Evolutionary conservation across 2,888 invertebrate genomes (phyloP), one percentile per base, ranked within the genome.

Genomic region (Dicyrtoma fusca): DNA sequence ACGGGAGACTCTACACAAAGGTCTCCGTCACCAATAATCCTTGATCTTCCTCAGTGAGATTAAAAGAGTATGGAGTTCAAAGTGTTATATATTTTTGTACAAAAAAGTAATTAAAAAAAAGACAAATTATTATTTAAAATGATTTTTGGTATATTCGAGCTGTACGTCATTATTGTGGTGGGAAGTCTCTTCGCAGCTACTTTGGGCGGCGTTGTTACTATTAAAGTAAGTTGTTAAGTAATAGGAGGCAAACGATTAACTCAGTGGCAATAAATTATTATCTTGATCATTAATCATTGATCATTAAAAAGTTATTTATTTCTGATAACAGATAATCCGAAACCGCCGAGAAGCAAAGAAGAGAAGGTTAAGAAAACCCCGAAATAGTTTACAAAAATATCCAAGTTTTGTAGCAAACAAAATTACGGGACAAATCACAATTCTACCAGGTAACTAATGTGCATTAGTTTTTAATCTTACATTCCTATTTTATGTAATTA

Each of bases 381-480:
- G 66, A 10, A 68, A 55, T 34, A 68, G 66, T 44, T 19, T 68
- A 17, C 66, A 68, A 21, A 68, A 68, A 34, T 68, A 68, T 51
- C 66, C 66, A 10, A 68, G 66, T 34, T 68, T 68, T 44, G 66
- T 68, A 0, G 66, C 42, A 6, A 42, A 44, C 42, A 53, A 21
- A 19, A 68, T 68, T 14, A 68, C 66, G 10, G 66, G 66, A 8
- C 14, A 19, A 13, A 55, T 68, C 42, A 55, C 66, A 3, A 42
- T 68, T 55, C 21, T 55, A 68, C 55, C 55, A 23, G 44, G 66
- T 68, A 55, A 55, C 34, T 65, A n/a, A n/a, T n/a, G n/a, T 34
- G 34, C 34, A 34, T 34, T 8, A 34, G 5, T 55, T 21, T 21
- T 1, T 13, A 55, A 53, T 53, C 11, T n/a, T 8, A 55, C 13